phyloP scores from a whole-genome alignment of 2,113 vertebrate genomes.

The Hiodon alosoides region DNA sequence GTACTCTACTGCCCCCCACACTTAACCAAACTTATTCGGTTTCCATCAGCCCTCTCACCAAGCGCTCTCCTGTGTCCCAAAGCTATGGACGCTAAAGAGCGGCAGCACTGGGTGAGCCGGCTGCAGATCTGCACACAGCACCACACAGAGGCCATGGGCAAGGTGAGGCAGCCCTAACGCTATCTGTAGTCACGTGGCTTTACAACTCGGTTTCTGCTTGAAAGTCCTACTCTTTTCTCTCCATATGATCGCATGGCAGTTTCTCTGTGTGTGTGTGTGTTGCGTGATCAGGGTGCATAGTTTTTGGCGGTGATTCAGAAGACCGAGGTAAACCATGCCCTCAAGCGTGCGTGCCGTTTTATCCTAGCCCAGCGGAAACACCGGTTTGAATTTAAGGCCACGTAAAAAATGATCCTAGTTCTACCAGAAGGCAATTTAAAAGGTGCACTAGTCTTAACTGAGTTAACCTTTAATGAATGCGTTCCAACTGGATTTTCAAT shows the following conservation, averaged over 20 bases:
- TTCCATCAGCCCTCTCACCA: not conserved
- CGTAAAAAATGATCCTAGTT: not conserved
- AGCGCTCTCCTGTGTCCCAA: constrained; percentile 9
- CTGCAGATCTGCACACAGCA: constrained; percentile 96
- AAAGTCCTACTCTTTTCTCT: too few species aligned
- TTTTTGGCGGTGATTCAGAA: too few species aligned
- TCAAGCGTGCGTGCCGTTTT: not conserved
- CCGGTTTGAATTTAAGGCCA: not conserved
- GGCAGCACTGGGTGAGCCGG: constrained; percentile 97
- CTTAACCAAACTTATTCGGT: too few species aligned
- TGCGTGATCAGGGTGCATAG: too few species aligned
- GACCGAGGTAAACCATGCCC: too few species aligned
- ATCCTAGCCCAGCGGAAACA: not conserved
- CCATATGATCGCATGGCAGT: not conserved
- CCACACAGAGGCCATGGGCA: constrained; percentile 96
- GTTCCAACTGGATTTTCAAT: too few species aligned
- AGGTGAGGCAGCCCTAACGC: constrained; percentile 61
- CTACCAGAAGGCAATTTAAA: not conserved
- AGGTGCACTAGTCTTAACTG: too few species aligned
- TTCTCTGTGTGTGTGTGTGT: not conserved
- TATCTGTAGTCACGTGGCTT: not conserved
- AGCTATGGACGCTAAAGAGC: constrained; percentile 93
- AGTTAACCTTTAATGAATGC: too few species aligned
- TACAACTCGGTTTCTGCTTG: too few species aligned
- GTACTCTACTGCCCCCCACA: too few species aligned